Evolutionary conservation across 2,797 vertebrate genomes (phyloP).

Genomic region (Spinibarbus caldwelli): DNA sequence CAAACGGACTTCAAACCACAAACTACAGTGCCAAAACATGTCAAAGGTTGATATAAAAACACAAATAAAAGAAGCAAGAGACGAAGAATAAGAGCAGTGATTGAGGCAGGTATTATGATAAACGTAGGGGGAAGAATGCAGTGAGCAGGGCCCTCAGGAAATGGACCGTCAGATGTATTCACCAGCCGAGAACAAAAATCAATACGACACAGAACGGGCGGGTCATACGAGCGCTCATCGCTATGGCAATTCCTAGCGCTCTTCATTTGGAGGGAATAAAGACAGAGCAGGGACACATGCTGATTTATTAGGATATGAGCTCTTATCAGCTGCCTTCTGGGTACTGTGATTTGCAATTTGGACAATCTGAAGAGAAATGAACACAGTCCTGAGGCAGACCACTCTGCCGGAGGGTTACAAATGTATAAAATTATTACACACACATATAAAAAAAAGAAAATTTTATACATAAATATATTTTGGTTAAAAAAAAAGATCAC

Average conservation of each 20-base stretch:
- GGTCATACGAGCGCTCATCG: conserved; percentile 23
- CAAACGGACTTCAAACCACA: background rate
- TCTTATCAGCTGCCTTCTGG: background rate
- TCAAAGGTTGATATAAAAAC: background rate
- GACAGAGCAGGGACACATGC: conserved; percentile 20
- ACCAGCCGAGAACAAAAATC: conserved; percentile 53
- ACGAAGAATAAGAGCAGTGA: background rate
- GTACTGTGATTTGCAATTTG: background rate
- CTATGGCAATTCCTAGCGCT: conserved; percentile 21
- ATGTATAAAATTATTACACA: background rate
- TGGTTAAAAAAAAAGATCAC: conserved; percentile 66
- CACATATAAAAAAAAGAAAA: background rate
- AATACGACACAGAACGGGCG: conserved; percentile 63
- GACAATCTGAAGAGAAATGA: background rate
- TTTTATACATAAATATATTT: background rate
- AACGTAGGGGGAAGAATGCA: background rate
- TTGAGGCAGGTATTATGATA: background rate
- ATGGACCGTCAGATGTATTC: conserved; percentile 44
- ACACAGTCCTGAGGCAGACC: background rate
- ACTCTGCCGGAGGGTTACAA: background rate
- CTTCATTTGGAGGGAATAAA: conserved; percentile 9
- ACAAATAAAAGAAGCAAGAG: background rate
- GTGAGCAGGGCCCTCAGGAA: conserved; percentile 23
- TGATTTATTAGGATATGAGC: conserved; percentile 24
- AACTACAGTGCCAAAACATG: background rate